Percentiles rank a stretch among this genome's conserved stretches.
phyloP scores from a whole-genome alignment of 2,113 vertebrate species.

The Ammodytes dubius region DNA sequence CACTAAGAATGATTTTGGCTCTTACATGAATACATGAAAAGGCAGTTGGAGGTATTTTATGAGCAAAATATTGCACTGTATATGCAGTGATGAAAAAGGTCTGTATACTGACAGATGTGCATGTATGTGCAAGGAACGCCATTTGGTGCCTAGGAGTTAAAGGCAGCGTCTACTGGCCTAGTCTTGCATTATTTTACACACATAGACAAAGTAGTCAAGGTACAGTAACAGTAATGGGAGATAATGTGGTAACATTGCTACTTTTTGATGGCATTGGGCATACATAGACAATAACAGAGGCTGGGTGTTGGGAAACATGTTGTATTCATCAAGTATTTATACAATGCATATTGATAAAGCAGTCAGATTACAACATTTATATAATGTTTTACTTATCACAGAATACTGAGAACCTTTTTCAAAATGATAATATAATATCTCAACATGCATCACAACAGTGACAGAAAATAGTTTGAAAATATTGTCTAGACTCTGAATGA shows the following conservation, averaged over 20 bases:
- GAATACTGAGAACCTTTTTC: too few relatives aligned
- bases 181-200: background rate
- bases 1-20: conserved; percentile 31
- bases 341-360: too few relatives aligned
- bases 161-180: background rate
- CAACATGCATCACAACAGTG: too few relatives aligned
- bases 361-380: too few relatives aligned
- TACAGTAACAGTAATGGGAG: background rate
- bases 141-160: background rate
- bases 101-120: background rate
- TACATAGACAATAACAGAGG: too few relatives aligned
- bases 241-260: background rate
- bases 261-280: background rate
- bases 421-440: too few relatives aligned
- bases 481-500: too few relatives aligned
- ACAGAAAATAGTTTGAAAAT: too few relatives aligned
- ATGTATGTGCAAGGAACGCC: too few relatives aligned
- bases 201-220: background rate
- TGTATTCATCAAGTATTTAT: background rate
- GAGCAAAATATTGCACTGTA: background rate
- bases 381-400: too few relatives aligned
- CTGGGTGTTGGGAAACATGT: background rate
- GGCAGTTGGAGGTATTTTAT: background rate
- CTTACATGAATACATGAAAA: conserved; percentile 16
- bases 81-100: background rate